phyloP scores from a whole-genome alignment of 1,140 invertebrate genomes.

The Pectinophora gossypiella region DNA sequence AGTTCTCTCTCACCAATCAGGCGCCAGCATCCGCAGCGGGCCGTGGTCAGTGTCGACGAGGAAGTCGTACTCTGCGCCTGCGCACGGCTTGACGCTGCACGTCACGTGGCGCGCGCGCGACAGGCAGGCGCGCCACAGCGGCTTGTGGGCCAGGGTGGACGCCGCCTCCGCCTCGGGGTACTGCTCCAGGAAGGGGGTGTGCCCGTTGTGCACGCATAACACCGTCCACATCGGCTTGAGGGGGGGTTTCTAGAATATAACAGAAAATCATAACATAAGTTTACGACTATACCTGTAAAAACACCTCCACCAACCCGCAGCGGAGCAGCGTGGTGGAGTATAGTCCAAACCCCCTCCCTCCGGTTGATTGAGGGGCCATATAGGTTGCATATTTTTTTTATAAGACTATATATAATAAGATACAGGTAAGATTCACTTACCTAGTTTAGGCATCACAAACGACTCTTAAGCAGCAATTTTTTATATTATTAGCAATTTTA shows the following conservation, averaged over 20 bases:
- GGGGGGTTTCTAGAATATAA: slow-evolving; percentile 41
- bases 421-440: no score
- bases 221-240: slow-evolving; percentile 61
- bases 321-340: no score
- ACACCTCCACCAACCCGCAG: no score
- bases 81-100: slow-evolving; percentile 44
- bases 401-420: no score
- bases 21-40: slow-evolving; percentile 56
- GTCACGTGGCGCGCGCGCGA: slow-evolving; percentile 49
- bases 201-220: slow-evolving; percentile 60
- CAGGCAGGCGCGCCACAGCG: slow-evolving; percentile 49
- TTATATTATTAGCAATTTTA: no score
- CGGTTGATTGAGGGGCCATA: no score
- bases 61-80: slow-evolving; percentile 51
- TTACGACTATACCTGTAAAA: no score
- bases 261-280: not conserved
- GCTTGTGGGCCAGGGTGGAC: slow-evolving; percentile 34
- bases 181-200: slow-evolving; percentile 56
- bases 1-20: slow-evolving; percentile 65
- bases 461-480: no score
- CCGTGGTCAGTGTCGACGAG: slow-evolving; percentile 51
- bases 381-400: no score
- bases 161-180: slow-evolving; percentile 41
- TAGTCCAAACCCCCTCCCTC: no score
- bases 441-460: no score